A percentile compares a stretch with the other conserved stretches of the same genome.
phyloP scores from a whole-genome alignment of 2,888 invertebrate species.

The Cantharis nigra region DNA sequence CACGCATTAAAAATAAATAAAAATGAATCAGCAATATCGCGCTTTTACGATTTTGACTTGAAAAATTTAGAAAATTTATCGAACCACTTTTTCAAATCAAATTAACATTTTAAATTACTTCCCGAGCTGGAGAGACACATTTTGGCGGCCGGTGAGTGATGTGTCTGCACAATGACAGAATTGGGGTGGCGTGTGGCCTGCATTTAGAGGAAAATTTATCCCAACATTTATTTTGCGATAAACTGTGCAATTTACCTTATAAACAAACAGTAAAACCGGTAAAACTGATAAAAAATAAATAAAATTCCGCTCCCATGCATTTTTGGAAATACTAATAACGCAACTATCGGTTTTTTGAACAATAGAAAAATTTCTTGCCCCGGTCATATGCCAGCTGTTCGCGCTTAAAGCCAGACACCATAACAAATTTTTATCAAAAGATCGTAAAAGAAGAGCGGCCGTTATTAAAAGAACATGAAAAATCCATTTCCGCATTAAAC shows the following conservation, averaged over 20 bases:
- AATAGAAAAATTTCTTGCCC: background rate
- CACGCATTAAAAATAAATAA: background rate
- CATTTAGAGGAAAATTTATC: background rate
- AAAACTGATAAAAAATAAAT: background rate
- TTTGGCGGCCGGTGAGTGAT: background rate
- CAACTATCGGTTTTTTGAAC: background rate
- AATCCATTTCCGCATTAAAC: background rate
- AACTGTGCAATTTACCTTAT: background rate
- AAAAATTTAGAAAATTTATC: background rate
- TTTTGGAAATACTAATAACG: background rate
- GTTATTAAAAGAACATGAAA: background rate
- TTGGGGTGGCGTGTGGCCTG: background rate
- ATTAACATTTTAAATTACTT: background rate
- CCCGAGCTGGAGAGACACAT: background rate
- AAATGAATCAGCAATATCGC: background rate
- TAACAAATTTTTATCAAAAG: conserved; percentile 1
- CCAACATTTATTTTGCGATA: background rate
- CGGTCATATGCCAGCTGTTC: background rate
- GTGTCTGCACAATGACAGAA: background rate
- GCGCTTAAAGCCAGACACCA: background rate
- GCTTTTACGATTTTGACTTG: background rate
- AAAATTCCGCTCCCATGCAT: background rate
- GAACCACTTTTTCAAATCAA: background rate
- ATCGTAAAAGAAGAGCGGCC: background rate
- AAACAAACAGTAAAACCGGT: background rate